These are phyloP conservation scores for Capitella teleta DNA, from an alignment of 1,140 invertebrate genomes.

Conservation along the genomic window DNA sequence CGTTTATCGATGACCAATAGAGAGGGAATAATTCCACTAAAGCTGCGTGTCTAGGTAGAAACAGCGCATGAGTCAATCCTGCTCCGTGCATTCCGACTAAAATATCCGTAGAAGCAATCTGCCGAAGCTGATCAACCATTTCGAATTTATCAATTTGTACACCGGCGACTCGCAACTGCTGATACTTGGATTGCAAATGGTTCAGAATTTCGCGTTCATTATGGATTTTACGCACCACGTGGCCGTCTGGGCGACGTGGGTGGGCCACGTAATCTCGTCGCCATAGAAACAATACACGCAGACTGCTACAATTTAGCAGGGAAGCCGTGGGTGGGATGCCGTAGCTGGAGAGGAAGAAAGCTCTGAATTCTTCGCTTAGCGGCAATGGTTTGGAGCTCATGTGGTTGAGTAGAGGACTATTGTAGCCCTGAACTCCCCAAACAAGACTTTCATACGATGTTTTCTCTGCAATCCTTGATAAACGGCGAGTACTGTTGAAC, in stretches of 20 bases:
- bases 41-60: conserved; percentile 86
- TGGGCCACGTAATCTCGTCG: conserved; percentile 30
- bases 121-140: conserved; percentile 24
- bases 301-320: conserved; percentile 19
- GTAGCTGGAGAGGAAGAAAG: conserved; percentile 24
- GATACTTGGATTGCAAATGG: conserved; percentile 1
- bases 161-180: conserved; percentile 13
- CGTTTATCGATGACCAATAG: conserved; percentile 22
- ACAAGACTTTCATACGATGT: conserved; percentile 16
- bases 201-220: conserved; percentile 26
- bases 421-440: conserved; percentile 31
- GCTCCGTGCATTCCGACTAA: conserved; percentile 97
- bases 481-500: conserved; percentile 17
- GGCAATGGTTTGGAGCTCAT: conserved; percentile 13
- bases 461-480: conserved; percentile 14
- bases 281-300: conserved; percentile 29
- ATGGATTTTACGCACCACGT: conserved; percentile 23
- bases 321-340: conserved; percentile 9
- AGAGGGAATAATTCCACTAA: conserved; percentile 75
- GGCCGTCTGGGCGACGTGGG: conserved; percentile 24
- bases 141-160: conserved; percentile 26
- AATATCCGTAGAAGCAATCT: conserved; percentile 63
- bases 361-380: conserved; percentile 26
- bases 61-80: conserved; percentile 85
- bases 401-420: conserved; percentile 26